Conservation (phyloP, 2,113 vertebrate genomes). For the Triplophysa tibetana region DNA sequence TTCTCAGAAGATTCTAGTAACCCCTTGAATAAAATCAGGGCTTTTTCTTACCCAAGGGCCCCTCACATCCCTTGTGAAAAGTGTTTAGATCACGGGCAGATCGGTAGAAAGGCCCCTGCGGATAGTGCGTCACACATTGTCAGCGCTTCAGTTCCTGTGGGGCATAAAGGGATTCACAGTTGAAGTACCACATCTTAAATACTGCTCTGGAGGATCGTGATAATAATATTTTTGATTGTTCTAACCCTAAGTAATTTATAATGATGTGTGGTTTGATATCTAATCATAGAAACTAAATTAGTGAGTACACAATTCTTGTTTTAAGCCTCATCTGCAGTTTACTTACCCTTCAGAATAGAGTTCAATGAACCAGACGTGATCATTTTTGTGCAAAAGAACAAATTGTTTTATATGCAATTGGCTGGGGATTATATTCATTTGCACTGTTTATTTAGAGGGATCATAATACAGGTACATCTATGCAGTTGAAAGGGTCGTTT, state of each 20-base stretch:
- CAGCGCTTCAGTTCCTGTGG: background rate
- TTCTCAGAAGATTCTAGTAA: background rate
- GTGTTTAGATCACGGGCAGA: conserved; percentile 2
- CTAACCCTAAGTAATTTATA: background rate
- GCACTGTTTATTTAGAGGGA: background rate
- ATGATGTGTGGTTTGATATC: too few species aligned
- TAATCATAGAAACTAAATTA: too few species aligned
- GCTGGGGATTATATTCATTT: too few species aligned
- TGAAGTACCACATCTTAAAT: conserved; percentile 19
- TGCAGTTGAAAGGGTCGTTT: conserved; percentile 62
- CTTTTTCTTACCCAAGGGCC: background rate
- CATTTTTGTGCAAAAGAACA: too few species aligned
- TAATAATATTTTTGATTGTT: background rate
- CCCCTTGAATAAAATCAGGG: background rate
- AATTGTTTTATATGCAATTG: too few species aligned
- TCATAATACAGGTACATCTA: conserved; percentile 10
- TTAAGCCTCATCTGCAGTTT: too few species aligned
- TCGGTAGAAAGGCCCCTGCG: background rate
- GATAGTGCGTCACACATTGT: background rate
- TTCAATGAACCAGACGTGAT: too few species aligned
- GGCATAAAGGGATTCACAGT: background rate
- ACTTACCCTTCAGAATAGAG: too few species aligned
- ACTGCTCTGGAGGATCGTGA: background rate
- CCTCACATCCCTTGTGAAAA: conserved; percentile 1
- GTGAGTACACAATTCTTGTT: too few species aligned